Base-by-base conservation (phyloP, 2,888 invertebrate species). In the Agapostemon virescens region DNA sequence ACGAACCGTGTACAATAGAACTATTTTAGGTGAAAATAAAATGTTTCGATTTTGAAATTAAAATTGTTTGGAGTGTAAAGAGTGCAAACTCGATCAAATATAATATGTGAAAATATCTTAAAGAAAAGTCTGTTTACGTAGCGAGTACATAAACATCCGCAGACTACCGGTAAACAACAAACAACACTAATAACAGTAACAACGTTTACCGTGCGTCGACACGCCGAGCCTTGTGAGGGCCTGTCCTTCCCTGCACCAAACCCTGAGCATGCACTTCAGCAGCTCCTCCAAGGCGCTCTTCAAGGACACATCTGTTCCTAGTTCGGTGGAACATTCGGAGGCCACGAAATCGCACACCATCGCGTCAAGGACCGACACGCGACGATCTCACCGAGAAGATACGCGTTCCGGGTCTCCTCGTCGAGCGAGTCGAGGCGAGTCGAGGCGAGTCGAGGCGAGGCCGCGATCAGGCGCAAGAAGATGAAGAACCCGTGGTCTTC, bases 241-340 rank as follows among this genome's bases (percentile, higher is more conserved):
- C 93, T 96, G 94, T 87, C 95, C 95, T 92, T 97, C 96, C 87
- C 95, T 94, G 92, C 97, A 96, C 97, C 97, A 97, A 69, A 97
- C 94, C 90, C 96, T 94, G 89, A 97, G 94, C 97, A 97, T 97
- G 89, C 96, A 94, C 92, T 96, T 96, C 89, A 97, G 94, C 84
- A 97, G 94, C 90, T 97, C 97, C 92, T 97, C 96, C 89, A 97
- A 93, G 89, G 95, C 95, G 85, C 95, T 94, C 84, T 94, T 94
- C 74, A 96, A 91, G 75, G 95, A 94, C 80, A 93, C 93, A 81
- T 93, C 92, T 88, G 84, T 90, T 86, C 88, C 91, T 58, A 91
- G 81, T 75, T 91, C 89, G 84, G 88, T 77, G 80, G 91, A 88
- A 84, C 87, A 90, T 81, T 89, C 90, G 74, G 90, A 86, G 85